Base-by-base conservation (phyloP, 2,888 invertebrate genomes). In the Aplocera efformata region DNA sequence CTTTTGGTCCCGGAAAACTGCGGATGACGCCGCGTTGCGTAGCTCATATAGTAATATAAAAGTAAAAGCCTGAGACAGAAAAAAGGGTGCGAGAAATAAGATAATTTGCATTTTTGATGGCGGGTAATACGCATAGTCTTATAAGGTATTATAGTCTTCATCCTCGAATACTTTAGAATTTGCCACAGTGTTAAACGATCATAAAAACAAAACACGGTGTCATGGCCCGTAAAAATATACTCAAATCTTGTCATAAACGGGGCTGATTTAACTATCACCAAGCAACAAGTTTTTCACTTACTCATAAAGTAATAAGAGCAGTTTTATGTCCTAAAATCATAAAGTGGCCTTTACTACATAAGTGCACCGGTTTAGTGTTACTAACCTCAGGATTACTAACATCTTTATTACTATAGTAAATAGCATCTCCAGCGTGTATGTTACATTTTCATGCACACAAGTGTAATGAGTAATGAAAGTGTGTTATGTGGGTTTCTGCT, bases 261-360 rank as follows among this genome's bases (percentile, higher is more conserved):
- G 9, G 1, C 24, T 40, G 29, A 37, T 34, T 33, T 43, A 40
- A 36, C 35, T 26, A 42, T 37, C 40, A 31, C 25, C 38, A 42
- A 57, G 56, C 62, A 66, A 63, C 60, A 66, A 62, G 55, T 61
- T 52, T 53, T 47, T 50, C 53, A 52, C 59, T 50, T 48, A 50
- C 51, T 41, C 34, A 51, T 39, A 60, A 49, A 56, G 47, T 53
- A 51, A 45, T 42, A 50, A 53, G 48, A 50, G 42, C 48, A 47
- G 42, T 39, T 67, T 64, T 60, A 68, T 52, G 53, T 52, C 41
- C 42, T 47, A 42, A 52, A 60, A 63, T 57, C 59, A 57, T 65
- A 62, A 68, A 61, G 46, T 39, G 37, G 38, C 58, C 52, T 63
- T 67, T 56, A 59, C 53, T 50, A 52, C 53, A 52, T 60, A 63